phyloP scores from a whole-genome alignment of 2,888 invertebrate species.

The Chrysolina oricalcia region DNA sequence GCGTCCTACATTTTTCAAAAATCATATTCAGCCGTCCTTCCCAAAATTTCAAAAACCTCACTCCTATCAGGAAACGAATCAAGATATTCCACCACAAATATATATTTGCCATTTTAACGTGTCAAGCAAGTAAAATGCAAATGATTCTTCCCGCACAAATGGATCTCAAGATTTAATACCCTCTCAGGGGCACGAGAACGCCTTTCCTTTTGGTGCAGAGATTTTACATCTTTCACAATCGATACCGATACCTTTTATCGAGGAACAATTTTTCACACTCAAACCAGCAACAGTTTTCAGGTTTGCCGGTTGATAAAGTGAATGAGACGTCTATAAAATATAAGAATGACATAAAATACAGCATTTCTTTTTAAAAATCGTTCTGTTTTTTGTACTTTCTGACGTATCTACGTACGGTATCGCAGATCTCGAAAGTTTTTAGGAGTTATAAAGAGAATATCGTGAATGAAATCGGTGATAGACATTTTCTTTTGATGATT shows the following conservation, averaged over 20 bases:
- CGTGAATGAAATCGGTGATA: background rate
- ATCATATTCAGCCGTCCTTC: too few species aligned
- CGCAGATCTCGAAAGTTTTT: background rate
- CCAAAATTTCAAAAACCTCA: background rate
- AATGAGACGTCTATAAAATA: constrained; percentile 47
- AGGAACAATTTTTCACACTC: constrained; percentile 38
- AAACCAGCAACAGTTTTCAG: constrained; percentile 47
- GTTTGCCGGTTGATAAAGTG: constrained; percentile 48
- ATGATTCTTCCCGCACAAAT: constrained; percentile 6
- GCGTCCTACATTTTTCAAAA: too few species aligned
- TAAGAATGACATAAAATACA: constrained; percentile 45
- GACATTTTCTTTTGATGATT: background rate
- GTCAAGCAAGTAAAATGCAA: background rate
- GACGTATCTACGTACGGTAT: constrained; percentile 34
- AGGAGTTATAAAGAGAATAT: background rate
- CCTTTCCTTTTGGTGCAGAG: constrained; percentile 6
- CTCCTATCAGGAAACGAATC: background rate
- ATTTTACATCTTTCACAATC: constrained; percentile 11
- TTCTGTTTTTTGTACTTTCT: constrained; percentile 32
- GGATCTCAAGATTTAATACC: constrained; percentile 1
- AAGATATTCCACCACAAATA: background rate
- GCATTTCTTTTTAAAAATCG: constrained; percentile 40
- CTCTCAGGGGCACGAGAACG: background rate
- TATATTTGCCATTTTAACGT: background rate
- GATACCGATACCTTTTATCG: constrained; percentile 14